Evolutionary conservation across 2,797 vertebrate species (phyloP), one percentile per base, ranked within the genome.

Genomic region (Naso thynnoides): DNA sequence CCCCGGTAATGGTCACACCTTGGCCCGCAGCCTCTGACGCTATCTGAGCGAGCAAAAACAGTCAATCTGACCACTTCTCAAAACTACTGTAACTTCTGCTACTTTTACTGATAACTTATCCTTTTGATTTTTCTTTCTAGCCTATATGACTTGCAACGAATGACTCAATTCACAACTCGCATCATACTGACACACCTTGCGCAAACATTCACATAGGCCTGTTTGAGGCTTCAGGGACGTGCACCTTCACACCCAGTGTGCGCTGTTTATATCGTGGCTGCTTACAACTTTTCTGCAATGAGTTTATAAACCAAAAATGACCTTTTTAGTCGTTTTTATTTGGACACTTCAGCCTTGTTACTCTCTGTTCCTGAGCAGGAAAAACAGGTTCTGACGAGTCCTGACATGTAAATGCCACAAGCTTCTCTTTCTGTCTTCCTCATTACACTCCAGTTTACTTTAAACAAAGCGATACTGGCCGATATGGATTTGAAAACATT

Each of bases 1-100:
- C 95, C 36, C 96, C 96, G 0, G 94, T 96, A 86, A 98, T 96
- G 76, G 96, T 92, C 86, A 99, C 96, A 0, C 98, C 98, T 87
- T 96, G 95, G 13, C 94, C 97, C 2, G 96, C 95, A 68, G 98
- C 97, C 24, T 95, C 82, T 14, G 96, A 96, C 8, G 96, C 96
- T 0, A 94, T 84, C 98, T 99, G 73, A 16, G 50, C 5, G 48
- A 15, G 50, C 10, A 31, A 39, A 54, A n/a, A 45, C 33, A 75
- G 15, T 7, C 26, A 54, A 8, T 23, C 2, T 44, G 16, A 8
- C 18, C 26, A 4, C 18, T 33, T 33, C 24, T 8, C 13, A 27
- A 36, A 33, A 3, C 6, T 41, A 26, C 4, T 47, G 50, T 9
- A 7, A 52, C 19, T 16, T 8, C 24, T 48, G 6, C n/a, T 0